These are phyloP conservation scores for Toxostoma redivivum DNA, from an alignment of 2,113 vertebrate genomes.

Conservation along the genomic window DNA sequence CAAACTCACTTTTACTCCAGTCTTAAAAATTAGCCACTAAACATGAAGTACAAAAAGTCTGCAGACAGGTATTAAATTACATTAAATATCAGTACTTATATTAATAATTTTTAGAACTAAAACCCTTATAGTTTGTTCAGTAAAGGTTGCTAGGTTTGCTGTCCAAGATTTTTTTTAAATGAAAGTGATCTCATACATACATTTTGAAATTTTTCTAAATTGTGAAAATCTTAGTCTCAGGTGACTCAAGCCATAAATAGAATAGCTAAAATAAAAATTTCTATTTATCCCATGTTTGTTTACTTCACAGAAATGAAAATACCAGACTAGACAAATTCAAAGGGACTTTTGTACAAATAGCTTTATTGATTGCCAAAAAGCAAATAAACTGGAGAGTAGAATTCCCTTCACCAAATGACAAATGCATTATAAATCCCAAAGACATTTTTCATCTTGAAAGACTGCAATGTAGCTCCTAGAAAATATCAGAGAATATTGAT, in stretches of 20 bases:
- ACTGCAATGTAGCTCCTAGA: neutral
- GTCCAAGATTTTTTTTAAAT: neutral
- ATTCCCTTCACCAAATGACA: slow-evolving; percentile 24
- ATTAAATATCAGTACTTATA: neutral
- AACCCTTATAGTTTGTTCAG: neutral
- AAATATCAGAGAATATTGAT: slow-evolving; percentile 6
- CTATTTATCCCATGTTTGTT: slow-evolving; percentile 9
- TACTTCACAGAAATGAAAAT: slow-evolving; percentile 48
- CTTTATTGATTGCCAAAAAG: slow-evolving; percentile 57
- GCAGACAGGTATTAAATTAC: neutral
- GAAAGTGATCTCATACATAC: neutral
- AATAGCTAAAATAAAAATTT: slow-evolving; percentile 27
- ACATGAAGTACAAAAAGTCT: neutral
- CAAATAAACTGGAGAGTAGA: slow-evolving; percentile 47
- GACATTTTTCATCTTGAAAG: slow-evolving; percentile 34
- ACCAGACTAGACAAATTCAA: slow-evolving; percentile 35
- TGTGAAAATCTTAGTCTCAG: neutral
- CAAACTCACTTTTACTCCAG: neutral
- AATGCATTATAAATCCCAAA: slow-evolving; percentile 34
- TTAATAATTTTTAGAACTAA: neutral
- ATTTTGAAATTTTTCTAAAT: neutral
- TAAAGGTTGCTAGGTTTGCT: neutral
- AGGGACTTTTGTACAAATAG: slow-evolving; percentile 51
- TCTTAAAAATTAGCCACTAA: neutral
- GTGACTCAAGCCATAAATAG: neutral